Evolutionary conservation across 1,140 invertebrate genomes (phyloP), one percentile per base, ranked within the genome.

Genomic region (Parapsyche elsis): DNA sequence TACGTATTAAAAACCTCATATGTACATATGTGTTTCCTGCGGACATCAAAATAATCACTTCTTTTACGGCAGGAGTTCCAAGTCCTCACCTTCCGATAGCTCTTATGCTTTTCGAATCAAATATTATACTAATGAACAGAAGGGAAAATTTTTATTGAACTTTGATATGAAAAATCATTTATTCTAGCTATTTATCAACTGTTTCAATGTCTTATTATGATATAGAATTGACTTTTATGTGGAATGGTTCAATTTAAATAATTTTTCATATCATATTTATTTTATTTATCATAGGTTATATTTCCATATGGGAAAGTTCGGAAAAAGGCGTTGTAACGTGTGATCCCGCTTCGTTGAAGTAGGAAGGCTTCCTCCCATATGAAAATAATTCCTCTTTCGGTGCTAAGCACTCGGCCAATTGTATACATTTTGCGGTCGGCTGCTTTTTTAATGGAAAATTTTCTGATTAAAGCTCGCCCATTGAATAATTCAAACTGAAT

Each of bases 381-480:
- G 64, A 67, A 67, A 67, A 67, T 67, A 67, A 67, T 67, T 67
- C 24, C 64, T 24, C 64, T 67, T 67, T 67, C 19, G 24, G 23
- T 26, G 14, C 24, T 67, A 67, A 67, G 24, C 64, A 67, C 24
- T 30, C 64, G 24, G 21, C 23, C 64, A 67, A 67, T 67, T 67
- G 64, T 67, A 67, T 67, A 30, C 64, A 67, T 67, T 67, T 67
- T 67, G 64, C 64, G 64, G 64, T 67, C 64, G 64, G 64, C 64
- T 67, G 64, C 64, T 67, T 67, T 67, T 67, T 67, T 67, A 67
- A 67, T 67, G 64, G 64, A 67, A 67, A 67, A 67, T 67, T 26
- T 67, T 67, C 64, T 67, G 64, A 67, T 67, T 67, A 67, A 67
- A 16, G 64, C 24, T 5, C 64, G 64, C 64, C 64, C 64, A 67